phyloP scores from a whole-genome alignment of 2,797 vertebrate genomes.

The Passerculus sandwichensis region DNA sequence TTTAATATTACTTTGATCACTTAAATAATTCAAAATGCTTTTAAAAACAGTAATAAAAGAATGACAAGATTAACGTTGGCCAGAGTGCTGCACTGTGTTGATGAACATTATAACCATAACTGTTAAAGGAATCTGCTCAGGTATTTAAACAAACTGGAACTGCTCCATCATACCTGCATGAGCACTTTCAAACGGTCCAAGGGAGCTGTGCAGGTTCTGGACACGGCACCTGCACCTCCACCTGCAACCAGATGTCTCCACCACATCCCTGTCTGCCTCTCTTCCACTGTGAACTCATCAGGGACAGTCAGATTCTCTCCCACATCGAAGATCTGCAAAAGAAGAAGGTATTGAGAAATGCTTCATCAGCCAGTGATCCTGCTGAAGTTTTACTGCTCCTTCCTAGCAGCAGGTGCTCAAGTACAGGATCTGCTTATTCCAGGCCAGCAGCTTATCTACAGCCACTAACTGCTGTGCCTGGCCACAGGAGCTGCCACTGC shows the following conservation, averaged over 20 bases:
- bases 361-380: neutral
- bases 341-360: neutral
- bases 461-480: neutral
- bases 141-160: neutral
- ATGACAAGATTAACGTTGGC: neutral
- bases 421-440: neutral
- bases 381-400: neutral
- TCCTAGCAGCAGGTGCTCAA: neutral
- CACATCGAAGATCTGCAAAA: slow-evolving; percentile 92
- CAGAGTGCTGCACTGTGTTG: neutral
- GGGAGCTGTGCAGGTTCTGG: slow-evolving; percentile 93
- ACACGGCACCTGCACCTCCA: slow-evolving; percentile 92
- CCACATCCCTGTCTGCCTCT: slow-evolving; percentile 94
- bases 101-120: neutral
- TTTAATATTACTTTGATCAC: neutral
- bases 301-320: slow-evolving; percentile 94
- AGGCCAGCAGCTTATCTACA: neutral
- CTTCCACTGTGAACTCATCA: slow-evolving; percentile 95
- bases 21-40: neutral
- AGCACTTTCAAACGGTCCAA: slow-evolving; percentile 95
- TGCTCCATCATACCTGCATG: slow-evolving; percentile 88
- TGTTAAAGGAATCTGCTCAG: neutral
- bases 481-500: neutral
- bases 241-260: slow-evolving; percentile 97
- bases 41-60: neutral